phyloP scores from a whole-genome alignment of 2,888 invertebrate species.

The Caenorhabditis imperialis region DNA sequence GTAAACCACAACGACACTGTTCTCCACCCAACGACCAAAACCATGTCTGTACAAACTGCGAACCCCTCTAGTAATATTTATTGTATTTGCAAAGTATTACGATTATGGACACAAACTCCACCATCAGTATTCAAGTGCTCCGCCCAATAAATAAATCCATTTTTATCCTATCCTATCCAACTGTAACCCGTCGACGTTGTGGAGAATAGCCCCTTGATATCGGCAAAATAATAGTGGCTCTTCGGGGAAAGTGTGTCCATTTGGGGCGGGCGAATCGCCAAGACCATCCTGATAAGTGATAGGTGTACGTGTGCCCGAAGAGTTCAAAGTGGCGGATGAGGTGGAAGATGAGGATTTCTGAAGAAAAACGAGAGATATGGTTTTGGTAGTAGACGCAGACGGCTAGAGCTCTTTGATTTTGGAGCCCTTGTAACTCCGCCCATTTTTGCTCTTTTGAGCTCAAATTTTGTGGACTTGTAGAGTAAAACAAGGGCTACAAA shows the following conservation, averaged over 20 bases:
- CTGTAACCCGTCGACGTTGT: constrained; percentile 37
- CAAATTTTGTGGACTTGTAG: too few relatives aligned
- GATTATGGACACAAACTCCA: too few relatives aligned
- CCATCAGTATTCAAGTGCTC: too few relatives aligned
- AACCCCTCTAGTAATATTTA: constrained; percentile 40
- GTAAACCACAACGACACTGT: constrained; percentile 16
- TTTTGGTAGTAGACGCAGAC: too few relatives aligned
- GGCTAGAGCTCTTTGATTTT: too few relatives aligned
- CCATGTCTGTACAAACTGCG: constrained; percentile 39
- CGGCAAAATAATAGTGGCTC: constrained; percentile 52
- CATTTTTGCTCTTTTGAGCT: too few relatives aligned
- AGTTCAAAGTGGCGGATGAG: constrained; percentile 19
- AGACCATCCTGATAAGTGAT: constrained; percentile 29
- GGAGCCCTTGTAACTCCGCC: too few relatives aligned
- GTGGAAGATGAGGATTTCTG: constrained; percentile 29
- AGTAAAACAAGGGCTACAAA: too few relatives aligned
- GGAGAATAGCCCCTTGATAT: constrained; percentile 31
- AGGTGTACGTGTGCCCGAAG: constrained; percentile 39
- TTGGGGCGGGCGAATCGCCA: constrained; percentile 46
- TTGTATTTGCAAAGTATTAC: constrained; percentile 43
- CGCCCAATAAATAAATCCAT: too few relatives aligned
- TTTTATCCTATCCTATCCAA: too few relatives aligned
- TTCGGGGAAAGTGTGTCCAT: constrained; percentile 43
- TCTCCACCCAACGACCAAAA: constrained; percentile 2
- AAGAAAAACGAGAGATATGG: too few relatives aligned